Evolutionary conservation across 2,888 invertebrate species (phyloP), one percentile per base, ranked within the genome.

Genomic region (Allophyes oxyacanthae): DNA sequence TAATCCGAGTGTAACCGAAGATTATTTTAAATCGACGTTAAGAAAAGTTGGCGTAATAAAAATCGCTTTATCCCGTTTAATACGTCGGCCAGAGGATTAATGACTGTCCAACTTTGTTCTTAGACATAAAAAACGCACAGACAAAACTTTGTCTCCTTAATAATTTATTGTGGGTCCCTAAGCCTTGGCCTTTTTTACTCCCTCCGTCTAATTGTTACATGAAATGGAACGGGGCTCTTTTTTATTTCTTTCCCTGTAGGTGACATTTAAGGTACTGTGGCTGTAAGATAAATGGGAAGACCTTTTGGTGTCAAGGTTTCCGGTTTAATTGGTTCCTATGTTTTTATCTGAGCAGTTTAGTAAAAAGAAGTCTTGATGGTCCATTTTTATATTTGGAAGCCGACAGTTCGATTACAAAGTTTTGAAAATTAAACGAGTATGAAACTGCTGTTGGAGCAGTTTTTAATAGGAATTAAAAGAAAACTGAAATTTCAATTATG

Each of bases 101-200:
- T 85, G 82, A 77, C 64, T 65, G 63, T 48, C 73, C 66, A 71
- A 75, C 63, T 72, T 75, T 77, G 71, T 78, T 73, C 70, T 69
- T 73, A 73, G 72, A 79, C 79, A 72, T 79, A 83, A 85, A 86
- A 80, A 73, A 57, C 51, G 65, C 32, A 71, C 64, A 77, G 78
- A 77, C 82, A 69, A 83, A 85, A 85, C 77, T 87, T 87, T 82
- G 84, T 86, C 84, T 84, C 73, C 77, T 83, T 82, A 84, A 83
- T 85, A 87, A 88, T 87, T 86, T 88, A 87, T 87, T 81, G 83
- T 77, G 71, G 74, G 63, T 72, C 78, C 72, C 74, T 79, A 69
- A 78, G 75, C 72, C 75, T 72, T 72, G 66, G 66, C 54, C 78
- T 77, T 85, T 85, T 86, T 83, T 81, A 74, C 76, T 74, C 72